Evolutionary conservation across 1,140 invertebrate genomes (phyloP).

Genomic region (Bombyx mori): ASM3026992v2 NC_085121.1:10598501-10599000

Average conservation of each 20-base stretch:
- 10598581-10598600: too few relatives aligned
- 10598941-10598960: slow-evolving; percentile 39
- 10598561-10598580: too few relatives aligned
- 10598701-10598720: background rate
- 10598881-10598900: slow-evolving; percentile 67
- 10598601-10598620: too few relatives aligned
- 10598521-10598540: too few relatives aligned
- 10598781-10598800: slow-evolving; percentile 12
- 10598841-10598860: slow-evolving; percentile 32
- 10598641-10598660: too few relatives aligned
- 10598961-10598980: slow-evolving; percentile 32
- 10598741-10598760: slow-evolving; percentile 5
- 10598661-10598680: too few relatives aligned
- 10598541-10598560: too few relatives aligned
- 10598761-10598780: slow-evolving; percentile 10
- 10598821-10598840: slow-evolving; percentile 10
- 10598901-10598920: slow-evolving; percentile 53
- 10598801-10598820: slow-evolving; percentile 18
- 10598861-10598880: slow-evolving; percentile 31
- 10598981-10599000: slow-evolving; percentile 70
- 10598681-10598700: too few relatives aligned
- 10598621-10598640: too few relatives aligned
- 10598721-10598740: background rate
- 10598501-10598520: background rate
- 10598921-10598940: slow-evolving; percentile 64